Base-by-base conservation (phyloP, 2,797 vertebrate species). In the Psittacula echo region DNA sequence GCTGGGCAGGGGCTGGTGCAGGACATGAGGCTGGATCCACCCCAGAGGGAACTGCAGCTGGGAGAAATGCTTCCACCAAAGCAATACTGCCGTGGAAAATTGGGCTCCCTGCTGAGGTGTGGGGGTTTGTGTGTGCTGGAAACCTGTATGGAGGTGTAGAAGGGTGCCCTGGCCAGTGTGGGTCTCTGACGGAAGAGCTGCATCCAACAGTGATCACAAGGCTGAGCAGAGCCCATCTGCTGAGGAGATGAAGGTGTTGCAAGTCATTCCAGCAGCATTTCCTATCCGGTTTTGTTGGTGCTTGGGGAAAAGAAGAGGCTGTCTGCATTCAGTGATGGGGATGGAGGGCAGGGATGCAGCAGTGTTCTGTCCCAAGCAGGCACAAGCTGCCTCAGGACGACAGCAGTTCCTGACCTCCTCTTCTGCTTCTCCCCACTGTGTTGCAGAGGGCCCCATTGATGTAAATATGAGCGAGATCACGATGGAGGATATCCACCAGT, bases 401-500 rank as follows among this genome's bases (percentile, higher is more conserved):
- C 4, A 4, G 47, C 2, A 0, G 13, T 22, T 86, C 37, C 70
- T 96, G 37, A 80, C 56, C 54, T 7, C 13, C 22, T 37, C 5
- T 13, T 34, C 71, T 54, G 84, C 75, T 34, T 76, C 85, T 77
- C 66, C 58, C 10, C 0, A 5, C 58, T 92, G 24, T 51, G 56
- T 92, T 21, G 29, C 98, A 99, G 99, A 99, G 98, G 99, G 99
- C 85, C 98, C 96, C 13, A 94, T 99, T 51, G 98, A 99, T 95
- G 98, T 99, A 97, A 99, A 99, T 96, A 99, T 99, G 99, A 99
- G 98, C 27, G 99, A 99, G 95, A 98, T 99, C 11, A 97, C 98
- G 76, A 98, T 99, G 98, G 98, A 98, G 27, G 98, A 98, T 26
- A 98, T 99, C 88, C 98, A 99, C 86, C 98, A 98, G 71, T 94